A percentile compares a stretch with the other conserved stretches of the same genome.
Conservation (phyloP, 2,888 invertebrate genomes). For the Chrysolina haemoptera region DNA sequence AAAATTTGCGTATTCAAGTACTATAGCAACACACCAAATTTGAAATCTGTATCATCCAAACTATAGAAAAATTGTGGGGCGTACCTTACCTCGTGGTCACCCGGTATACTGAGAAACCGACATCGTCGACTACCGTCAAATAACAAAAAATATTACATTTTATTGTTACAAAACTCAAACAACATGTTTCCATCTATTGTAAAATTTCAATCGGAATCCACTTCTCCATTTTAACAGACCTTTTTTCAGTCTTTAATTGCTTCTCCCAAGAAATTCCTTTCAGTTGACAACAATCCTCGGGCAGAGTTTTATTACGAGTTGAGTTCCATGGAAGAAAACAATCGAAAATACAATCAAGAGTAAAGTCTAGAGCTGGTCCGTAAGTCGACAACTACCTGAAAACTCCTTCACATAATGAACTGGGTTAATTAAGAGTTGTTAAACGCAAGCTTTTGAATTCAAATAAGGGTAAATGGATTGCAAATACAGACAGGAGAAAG, state of each 20-base stretch:
- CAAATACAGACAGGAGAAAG: slow-evolving; percentile 23
- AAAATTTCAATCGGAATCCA: background rate
- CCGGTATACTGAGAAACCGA: too few species aligned
- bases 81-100: too few species aligned
- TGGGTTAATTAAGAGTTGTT: slow-evolving; percentile 26
- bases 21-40: too few species aligned
- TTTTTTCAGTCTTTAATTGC: background rate
- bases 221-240: background rate
- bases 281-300: background rate
- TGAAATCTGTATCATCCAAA: too few species aligned
- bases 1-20: too few species aligned
- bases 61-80: too few species aligned
- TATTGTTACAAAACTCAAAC: too few species aligned
- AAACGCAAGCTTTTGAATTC: slow-evolving; percentile 21
- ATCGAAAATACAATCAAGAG: slow-evolving; percentile 2
- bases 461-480: slow-evolving; percentile 26
- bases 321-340: background rate
- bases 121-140: too few species aligned
- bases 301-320: background rate
- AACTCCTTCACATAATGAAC: slow-evolving; percentile 19
- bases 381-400: slow-evolving; percentile 23
- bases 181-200: too few species aligned
- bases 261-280: background rate
- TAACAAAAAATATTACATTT: too few species aligned
- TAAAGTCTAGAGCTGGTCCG: background rate